phyloP scores from a whole-genome alignment of 2,888 invertebrate species.

The Spisula solida region DNA sequence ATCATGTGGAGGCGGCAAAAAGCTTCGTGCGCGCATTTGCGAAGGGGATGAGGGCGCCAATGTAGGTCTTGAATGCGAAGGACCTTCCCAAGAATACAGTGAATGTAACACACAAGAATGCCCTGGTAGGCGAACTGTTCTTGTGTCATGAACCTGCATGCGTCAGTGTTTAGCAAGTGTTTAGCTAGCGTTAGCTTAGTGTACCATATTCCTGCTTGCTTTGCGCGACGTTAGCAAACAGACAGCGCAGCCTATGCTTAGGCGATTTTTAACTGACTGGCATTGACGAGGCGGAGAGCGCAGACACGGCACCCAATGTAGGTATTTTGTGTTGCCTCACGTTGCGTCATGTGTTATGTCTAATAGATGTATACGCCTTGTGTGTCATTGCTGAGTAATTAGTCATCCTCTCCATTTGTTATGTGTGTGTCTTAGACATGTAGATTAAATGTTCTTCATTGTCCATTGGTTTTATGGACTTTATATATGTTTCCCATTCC shows the following conservation, averaged over 20 bases:
- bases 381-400: not conserved
- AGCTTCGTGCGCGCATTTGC: slow-evolving; percentile 68
- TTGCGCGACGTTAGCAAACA: not conserved
- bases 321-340: not conserved
- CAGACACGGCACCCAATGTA: not conserved
- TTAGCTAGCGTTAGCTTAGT: slow-evolving; percentile 20
- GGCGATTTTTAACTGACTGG: not conserved
- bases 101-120: slow-evolving; percentile 71
- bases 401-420: not conserved
- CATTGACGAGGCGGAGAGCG: not conserved
- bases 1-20: slow-evolving; percentile 71
- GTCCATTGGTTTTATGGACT: not conserved
- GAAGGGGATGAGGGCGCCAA: slow-evolving; percentile 33
- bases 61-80: slow-evolving; percentile 67
- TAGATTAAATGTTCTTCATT: not conserved
- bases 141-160: not conserved
- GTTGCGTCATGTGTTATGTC: not conserved
- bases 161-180: not conserved
- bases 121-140: slow-evolving; percentile 69
- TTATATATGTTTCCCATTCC: not conserved
- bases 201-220: not conserved
- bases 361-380: not conserved
- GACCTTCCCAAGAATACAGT: slow-evolving; percentile 60
- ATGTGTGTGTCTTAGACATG: not conserved
- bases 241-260: not conserved